Base-by-base conservation (phyloP, 2,888 invertebrate species). In the Heliothis peltigera region DNA sequence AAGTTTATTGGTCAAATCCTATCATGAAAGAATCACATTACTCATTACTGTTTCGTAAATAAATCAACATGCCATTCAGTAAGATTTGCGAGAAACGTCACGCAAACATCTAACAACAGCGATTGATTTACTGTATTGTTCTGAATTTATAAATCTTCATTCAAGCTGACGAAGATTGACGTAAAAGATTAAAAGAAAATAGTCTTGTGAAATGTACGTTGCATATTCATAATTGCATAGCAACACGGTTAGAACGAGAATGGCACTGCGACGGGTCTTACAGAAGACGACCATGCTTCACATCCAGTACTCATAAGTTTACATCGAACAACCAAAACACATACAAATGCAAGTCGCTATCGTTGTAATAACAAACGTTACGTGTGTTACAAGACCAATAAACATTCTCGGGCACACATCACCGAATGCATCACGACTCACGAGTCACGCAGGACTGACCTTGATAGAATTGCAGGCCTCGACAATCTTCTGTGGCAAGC, bases 401-500 rank as follows among this genome's bases (percentile, higher is more conserved):
- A 82, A 83, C 79, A 77, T 69, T 71, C 76, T 79, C 78, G 75
- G 66, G 80, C 77, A 79, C 70, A 77, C 79, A 75, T 60, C 68
- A 80, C 72, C 66, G 76, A 79, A 82, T 77, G 80, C 71, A 77
- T 68, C 57, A 72, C 73, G 21, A 56, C 62, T 73, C 73, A 67
- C 74, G 74, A 75, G 56, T 75, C 88, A 89, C 89, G 87, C 87
- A 77, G 84, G 81, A 94, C 94, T 94, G 87, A 98, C 98, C 98
- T 98, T 98, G 92, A 98, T 97, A 90, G 98, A 97, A 96, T 98
- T 97, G 97, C 98, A 98, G 96, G 98, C 98, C 96, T 98, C 98
- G 96, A 97, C 96, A 96, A 98, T 97, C 98, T 98, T 98, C 98
- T 97, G 97, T 96, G 83, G 90, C 89, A 91, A 93, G 92, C 90